phyloP scores from a whole-genome alignment of 2,888 invertebrate species.

The Ashinkailepas kermadecensis region DNA sequence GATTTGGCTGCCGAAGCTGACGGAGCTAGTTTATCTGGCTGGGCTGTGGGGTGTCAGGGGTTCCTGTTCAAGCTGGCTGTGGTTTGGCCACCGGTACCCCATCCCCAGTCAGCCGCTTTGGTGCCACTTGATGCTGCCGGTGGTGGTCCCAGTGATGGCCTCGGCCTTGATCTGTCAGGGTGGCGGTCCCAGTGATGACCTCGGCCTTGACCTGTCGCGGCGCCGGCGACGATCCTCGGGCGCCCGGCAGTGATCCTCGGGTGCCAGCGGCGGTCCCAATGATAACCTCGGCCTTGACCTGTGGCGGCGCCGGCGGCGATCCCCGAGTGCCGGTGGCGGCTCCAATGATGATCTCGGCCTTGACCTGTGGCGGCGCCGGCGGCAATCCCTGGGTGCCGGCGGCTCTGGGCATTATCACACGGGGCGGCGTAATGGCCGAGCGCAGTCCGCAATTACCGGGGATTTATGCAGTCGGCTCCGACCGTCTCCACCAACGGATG shows the following conservation, averaged over 20 bases:
- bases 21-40: background rate
- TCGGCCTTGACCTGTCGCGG: background rate
- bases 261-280: too few relatives aligned
- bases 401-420: background rate
- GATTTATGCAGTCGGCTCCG: background rate
- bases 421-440: background rate
- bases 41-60: background rate
- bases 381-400: background rate
- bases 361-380: background rate
- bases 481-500: too few relatives aligned
- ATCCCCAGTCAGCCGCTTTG: too few relatives aligned
- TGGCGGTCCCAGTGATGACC: background rate
- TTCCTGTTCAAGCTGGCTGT: too few relatives aligned
- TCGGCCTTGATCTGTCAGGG: background rate
- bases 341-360: background rate
- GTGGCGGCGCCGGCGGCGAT: too few relatives aligned
- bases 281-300: too few relatives aligned
- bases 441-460: background rate
- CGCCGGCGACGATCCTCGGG: too few relatives aligned
- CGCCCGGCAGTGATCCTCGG: too few relatives aligned
- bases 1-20: too few relatives aligned
- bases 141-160: background rate
- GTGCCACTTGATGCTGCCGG: too few relatives aligned
- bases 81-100: too few relatives aligned
- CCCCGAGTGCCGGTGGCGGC: too few relatives aligned